Percentiles rank a stretch among this genome's conserved stretches.
These are phyloP conservation scores for Notospermus geniculatus DNA, from an alignment of 1,140 invertebrate genomes.

Conservation along the genomic window DNA sequence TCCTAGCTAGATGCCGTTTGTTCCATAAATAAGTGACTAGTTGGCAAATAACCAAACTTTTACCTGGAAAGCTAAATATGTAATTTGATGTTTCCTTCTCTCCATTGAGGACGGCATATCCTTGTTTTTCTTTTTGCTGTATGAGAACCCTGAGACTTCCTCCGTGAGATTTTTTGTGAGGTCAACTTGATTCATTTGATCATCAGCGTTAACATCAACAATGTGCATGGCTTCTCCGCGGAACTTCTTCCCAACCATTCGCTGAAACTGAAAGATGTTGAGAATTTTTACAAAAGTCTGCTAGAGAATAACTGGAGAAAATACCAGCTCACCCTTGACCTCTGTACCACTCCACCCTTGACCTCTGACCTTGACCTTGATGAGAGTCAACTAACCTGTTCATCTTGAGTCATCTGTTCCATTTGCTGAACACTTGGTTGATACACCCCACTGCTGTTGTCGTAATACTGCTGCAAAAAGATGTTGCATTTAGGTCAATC, in stretches of 20 bases:
- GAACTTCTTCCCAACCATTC: conserved; percentile 56
- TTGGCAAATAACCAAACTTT: no score
- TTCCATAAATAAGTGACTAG: neutral
- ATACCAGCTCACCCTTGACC: neutral
- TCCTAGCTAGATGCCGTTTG: neutral
- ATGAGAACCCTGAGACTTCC: conserved; percentile 61
- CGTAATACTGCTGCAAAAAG: neutral
- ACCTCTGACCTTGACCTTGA: neutral
- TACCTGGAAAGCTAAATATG: conserved; percentile 85
- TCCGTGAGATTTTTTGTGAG: conserved; percentile 78
- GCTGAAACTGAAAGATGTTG: conserved; percentile 46
- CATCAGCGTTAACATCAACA: conserved; percentile 80
- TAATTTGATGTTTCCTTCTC: conserved; percentile 90
- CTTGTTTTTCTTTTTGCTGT: conserved; percentile 58
- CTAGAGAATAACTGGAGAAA: conserved; percentile 24
- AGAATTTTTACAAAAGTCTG: conserved; percentile 16
- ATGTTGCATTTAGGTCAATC: no score
- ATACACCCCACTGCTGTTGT: neutral
- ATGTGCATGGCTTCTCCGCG: conserved; percentile 63
- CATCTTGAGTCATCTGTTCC: neutral
- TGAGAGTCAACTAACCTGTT: neutral
- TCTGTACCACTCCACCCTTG: neutral
- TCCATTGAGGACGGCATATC: conserved; percentile 68
- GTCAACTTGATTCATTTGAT: conserved; percentile 76
- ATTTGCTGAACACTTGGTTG: neutral